A percentile compares a stretch with the other conserved stretches of the same genome.
These are phyloP conservation scores for Salpingus planirostris DNA, from an alignment of 2,888 invertebrate genomes.

Conservation along the genomic window DNA sequence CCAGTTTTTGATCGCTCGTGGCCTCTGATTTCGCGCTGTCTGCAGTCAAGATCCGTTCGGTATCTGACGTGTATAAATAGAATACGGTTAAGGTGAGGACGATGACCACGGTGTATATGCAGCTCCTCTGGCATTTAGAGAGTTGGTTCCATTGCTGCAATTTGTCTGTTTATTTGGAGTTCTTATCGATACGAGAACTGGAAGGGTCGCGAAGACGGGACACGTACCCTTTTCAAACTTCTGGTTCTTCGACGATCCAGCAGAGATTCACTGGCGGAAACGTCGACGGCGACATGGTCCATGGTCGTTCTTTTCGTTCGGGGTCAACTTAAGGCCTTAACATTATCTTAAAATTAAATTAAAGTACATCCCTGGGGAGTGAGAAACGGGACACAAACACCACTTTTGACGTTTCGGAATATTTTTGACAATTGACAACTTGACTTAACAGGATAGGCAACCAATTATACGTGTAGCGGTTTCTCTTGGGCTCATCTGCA, in stretches of 20 bases:
- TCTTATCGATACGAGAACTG: neutral
- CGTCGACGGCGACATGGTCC: slow-evolving; percentile 26
- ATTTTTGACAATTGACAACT: too few species aligned
- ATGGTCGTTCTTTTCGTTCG: too few species aligned
- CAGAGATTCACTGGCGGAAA: slow-evolving; percentile 14
- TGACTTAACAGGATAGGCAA: too few species aligned
- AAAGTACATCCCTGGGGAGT: too few species aligned
- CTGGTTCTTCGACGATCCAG: slow-evolving; percentile 21
- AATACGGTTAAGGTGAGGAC: slow-evolving; percentile 51
- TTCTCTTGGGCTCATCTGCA: too few species aligned
- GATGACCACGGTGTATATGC: slow-evolving; percentile 56
- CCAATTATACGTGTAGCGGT: too few species aligned
- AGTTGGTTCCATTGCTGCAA: slow-evolving; percentile 80
- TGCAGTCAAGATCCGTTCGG: slow-evolving; percentile 17
- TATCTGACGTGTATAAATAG: slow-evolving; percentile 49
- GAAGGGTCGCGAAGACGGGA: neutral
- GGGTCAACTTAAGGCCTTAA: too few species aligned
- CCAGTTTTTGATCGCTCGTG: slow-evolving; percentile 9
- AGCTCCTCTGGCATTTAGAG: slow-evolving; percentile 72
- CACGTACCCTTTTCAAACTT: slow-evolving; percentile 27
- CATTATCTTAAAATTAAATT: too few species aligned
- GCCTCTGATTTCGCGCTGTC: slow-evolving; percentile 22
- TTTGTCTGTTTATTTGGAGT: too few species aligned
- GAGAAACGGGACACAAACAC: too few species aligned
- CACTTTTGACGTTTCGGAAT: too few species aligned